Evolutionary conservation across 2,888 invertebrate species (phyloP), one percentile per base, ranked within the genome.

Genomic region (Hypsopygia costalis): DNA sequence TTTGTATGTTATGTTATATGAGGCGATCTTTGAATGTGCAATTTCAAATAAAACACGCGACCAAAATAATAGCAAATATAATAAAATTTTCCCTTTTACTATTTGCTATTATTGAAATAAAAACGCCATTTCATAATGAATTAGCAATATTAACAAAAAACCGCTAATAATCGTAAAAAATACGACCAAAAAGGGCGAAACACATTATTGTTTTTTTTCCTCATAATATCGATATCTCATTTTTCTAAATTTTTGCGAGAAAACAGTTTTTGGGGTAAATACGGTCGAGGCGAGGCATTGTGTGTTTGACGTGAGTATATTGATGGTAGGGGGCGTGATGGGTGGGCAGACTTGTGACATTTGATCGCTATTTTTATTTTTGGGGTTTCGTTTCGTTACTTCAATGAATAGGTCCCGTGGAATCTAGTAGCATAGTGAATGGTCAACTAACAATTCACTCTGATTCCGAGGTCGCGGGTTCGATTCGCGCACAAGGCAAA

Each of bases 241-340:
- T 61, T 59, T 55, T 48, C 27, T 39, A 39, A 27, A 33, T 39
- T 39, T 39, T 39, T 33, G 8, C 28, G 25, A 33, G 12, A 39
- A 39, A 39, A 63, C 62, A 56, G 54, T 66, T 70, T 69, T 62
- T 43, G 52, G 47, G 48, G 58, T 52, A 58, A 58, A 61, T 58
- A 54, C 55, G 51, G 16, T 6, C 6, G 51, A 46, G 52, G 45
- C 46, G 43, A 38, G 40, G 31, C 12, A 45, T 47, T 50, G 47
- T 50, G 51, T 31, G 9, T 16, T 9, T 49, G 55, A 51, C 52
- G 45, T 12, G 36, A 22, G 29, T 21, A 34, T 49, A 51, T 51
- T 51, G 51, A 55, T 55, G 54, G 49, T 33, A 25, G 25, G 25
- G 25, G 25, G 25, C 6, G 25, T 8, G 25, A 16, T 25, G n/a